These are phyloP conservation scores for Poecilia gillii DNA, from an alignment of 2,797 vertebrate genomes.

Conservation along the genomic window DNA sequence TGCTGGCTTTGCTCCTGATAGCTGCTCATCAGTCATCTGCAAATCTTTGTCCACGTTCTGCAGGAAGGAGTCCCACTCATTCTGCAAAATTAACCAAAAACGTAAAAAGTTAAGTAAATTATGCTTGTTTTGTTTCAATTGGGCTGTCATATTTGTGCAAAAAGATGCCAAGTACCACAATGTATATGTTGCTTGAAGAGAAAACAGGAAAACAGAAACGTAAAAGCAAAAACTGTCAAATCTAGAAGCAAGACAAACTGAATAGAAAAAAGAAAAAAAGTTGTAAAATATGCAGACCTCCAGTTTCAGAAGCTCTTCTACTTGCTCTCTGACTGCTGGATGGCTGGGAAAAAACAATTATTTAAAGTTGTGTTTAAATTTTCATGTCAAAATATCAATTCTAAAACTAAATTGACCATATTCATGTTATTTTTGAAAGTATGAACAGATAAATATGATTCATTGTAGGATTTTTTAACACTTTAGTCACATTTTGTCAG, in stretches of 20 bases:
- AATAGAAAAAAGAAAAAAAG: background rate
- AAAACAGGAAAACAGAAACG: background rate
- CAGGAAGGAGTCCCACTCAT: constrained; percentile 81
- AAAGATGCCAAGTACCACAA: background rate
- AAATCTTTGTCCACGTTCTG: constrained; percentile 65
- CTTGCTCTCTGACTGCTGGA: constrained; percentile 62
- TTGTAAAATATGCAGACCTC: constrained; percentile 65
- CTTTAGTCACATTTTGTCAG: background rate
- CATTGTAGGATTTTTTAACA: background rate
- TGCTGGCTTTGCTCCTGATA: constrained; percentile 7
- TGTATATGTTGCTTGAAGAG: background rate
- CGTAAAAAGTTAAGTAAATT: too few species aligned
- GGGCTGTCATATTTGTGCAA: background rate
- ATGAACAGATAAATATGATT: background rate
- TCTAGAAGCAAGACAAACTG: background rate
- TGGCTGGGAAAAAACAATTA: constrained; percentile 49
- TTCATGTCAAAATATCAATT: background rate
- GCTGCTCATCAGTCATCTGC: constrained; percentile 45
- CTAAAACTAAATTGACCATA: background rate
- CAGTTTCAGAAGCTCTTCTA: constrained; percentile 74
- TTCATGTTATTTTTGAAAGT: background rate
- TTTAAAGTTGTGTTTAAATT: background rate
- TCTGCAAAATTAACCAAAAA: constrained; percentile 44
- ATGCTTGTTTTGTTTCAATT: background rate
- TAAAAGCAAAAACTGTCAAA: background rate